Evolutionary conservation across 1,140 invertebrate genomes (phyloP).

Genomic region (Galendromus occidentalis): DNA sequence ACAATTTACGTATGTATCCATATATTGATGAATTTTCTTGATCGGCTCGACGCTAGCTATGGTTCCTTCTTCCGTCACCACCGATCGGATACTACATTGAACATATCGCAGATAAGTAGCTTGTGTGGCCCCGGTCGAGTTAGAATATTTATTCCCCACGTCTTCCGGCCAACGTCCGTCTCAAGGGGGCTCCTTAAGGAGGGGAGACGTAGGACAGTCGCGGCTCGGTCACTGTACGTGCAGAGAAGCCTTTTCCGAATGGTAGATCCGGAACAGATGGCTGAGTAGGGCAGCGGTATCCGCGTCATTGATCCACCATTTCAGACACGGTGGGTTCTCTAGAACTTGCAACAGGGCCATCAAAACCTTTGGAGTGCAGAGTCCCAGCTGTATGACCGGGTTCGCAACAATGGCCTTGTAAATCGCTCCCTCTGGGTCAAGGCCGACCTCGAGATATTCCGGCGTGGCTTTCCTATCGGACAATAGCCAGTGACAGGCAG

Average conservation of each 20-base stretch:
- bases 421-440: slow-evolving; percentile 37
- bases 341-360: slow-evolving; percentile 41
- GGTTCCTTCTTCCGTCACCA: too few species aligned
- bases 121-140: too few species aligned
- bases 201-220: too few species aligned
- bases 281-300: slow-evolving; percentile 40
- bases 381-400: slow-evolving; percentile 40
- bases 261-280: slow-evolving; percentile 42
- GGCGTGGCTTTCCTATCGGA: slow-evolving; percentile 31
- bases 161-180: too few species aligned
- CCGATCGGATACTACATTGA: too few species aligned
- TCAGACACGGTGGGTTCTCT: slow-evolving; percentile 37
- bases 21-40: too few species aligned
- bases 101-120: too few species aligned
- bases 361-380: slow-evolving; percentile 39
- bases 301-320: slow-evolving; percentile 40
- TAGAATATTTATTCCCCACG: too few species aligned
- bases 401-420: slow-evolving; percentile 43
- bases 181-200: too few species aligned
- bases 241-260: slow-evolving; percentile 34
- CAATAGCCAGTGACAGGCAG: slow-evolving; percentile 42
- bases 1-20: too few species aligned
- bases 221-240: neutral
- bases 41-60: too few species aligned
- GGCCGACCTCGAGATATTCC: slow-evolving; percentile 35